Evolutionary conservation across 2,888 invertebrate species (phyloP), one percentile per base, ranked within the genome.

Genomic region (Sericinus montela): DNA sequence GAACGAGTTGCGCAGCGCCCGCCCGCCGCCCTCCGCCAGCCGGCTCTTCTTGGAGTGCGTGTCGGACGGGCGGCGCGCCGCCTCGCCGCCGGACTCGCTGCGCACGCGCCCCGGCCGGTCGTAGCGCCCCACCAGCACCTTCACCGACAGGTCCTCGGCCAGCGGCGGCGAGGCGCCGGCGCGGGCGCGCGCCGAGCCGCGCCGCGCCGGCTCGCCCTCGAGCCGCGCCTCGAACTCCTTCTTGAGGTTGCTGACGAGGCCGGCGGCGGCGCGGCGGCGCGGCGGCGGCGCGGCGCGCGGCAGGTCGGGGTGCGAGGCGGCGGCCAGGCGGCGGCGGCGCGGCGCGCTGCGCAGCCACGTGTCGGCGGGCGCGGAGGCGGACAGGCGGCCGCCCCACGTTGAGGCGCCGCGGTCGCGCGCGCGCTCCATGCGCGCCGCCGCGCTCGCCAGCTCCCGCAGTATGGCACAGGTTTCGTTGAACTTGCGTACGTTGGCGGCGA

Each of bases 201-300:
- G 68, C 30, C 67, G 69, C 47, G 54, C 61, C 46, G 67, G 44
- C 50, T 71, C 74, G 30, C 55, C 58, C 65, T 76, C 79, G 39
- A 75, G 76, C 51, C 78, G 81, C 44, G 96, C 96, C 87, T 97
- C 97, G 76, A 97, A 96, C 76, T 95, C 96, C 74, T 94, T 94
- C 79, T 95, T 95, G 61, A 96, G 91, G 89, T 94, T 95, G 89
- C 93, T 93, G 60, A 97, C 97, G 73, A 94, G 93, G 23, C 96
- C 95, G 36, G 91, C 80, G 67, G 67, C 44, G n/a, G n/a, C 29
- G 57, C 55, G 41, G 63, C 45, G 29, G 62, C 56, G 62, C 65
- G 63, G 64, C 73, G 45, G 75, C 78, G 57, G 68, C 49, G 63
- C 64, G 61, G 67, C 75, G 54, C 80, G 77, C 52, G 79, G 84